Conservation (phyloP, 2,797 vertebrate genomes). For the Enteromius trimaculatus region DNA sequence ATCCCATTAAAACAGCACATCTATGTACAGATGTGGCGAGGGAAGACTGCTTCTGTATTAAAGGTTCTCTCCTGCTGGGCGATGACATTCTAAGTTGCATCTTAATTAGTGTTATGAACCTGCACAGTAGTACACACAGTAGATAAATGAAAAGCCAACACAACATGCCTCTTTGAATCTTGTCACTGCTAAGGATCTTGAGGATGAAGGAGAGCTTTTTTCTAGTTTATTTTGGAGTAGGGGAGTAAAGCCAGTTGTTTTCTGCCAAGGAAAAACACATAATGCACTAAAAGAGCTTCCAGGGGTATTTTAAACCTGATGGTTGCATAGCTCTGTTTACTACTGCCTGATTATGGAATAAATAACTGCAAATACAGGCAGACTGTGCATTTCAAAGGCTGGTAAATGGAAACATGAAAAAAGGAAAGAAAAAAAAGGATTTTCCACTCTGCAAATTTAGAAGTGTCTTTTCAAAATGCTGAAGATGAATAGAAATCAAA, state of each 20-base stretch:
- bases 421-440: background rate
- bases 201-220: constrained; percentile 31
- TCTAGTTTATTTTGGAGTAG: constrained; percentile 7
- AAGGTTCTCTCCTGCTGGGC: constrained; percentile 49
- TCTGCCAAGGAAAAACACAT: constrained; percentile 26
- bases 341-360: constrained; percentile 7
- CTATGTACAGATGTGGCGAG: constrained; percentile 52
- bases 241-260: constrained; percentile 2
- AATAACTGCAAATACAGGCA: constrained; percentile 21
- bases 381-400: constrained; percentile 34
- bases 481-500: background rate
- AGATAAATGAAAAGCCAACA: constrained; percentile 54
- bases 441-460: background rate
- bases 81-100: constrained; percentile 60
- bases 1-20: constrained; percentile 21
- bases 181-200: constrained; percentile 54
- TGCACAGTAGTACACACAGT: constrained; percentile 61
- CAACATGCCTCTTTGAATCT: constrained; percentile 63
- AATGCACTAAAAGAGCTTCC: constrained; percentile 29
- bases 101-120: constrained; percentile 65
- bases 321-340: constrained; percentile 34
- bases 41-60: constrained; percentile 42
- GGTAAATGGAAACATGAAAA: constrained; percentile 6
- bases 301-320: constrained; percentile 18
- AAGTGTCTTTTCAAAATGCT: constrained; percentile 3